Conservation (phyloP, 2,113 vertebrate genomes). For the Neotoma lepida region DNA sequence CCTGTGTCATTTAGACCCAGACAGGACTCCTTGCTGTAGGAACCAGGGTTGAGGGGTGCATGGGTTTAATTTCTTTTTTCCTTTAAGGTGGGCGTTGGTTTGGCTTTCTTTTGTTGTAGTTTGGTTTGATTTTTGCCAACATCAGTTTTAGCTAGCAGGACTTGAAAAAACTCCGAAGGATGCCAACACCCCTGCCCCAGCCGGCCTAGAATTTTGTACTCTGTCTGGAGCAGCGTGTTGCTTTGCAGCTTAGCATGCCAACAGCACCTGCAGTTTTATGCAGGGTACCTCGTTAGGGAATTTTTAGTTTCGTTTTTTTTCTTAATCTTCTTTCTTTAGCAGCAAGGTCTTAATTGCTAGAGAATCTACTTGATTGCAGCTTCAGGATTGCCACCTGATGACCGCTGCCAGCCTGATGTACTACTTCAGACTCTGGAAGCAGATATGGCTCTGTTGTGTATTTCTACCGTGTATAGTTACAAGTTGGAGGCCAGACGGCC, state of each 20-base stretch:
- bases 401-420: constrained; percentile 77
- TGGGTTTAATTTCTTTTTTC: constrained; percentile 51
- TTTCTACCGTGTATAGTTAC: constrained; percentile 79
- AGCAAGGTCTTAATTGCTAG: constrained; percentile 79
- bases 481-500: constrained; percentile 72
- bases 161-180: constrained; percentile 82
- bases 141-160: constrained; percentile 82
- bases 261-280: constrained; percentile 67
- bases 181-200: constrained; percentile 67
- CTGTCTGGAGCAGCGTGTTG: constrained; percentile 74
- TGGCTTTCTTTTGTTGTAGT: constrained; percentile 63
- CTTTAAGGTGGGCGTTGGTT: constrained; percentile 54
- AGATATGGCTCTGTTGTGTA: constrained; percentile 80
- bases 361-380: constrained; percentile 78
- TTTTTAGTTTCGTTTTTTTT: constrained; percentile 29
- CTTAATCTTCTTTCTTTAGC: constrained; percentile 78
- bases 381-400: constrained; percentile 75
- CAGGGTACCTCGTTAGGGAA: constrained; percentile 70
- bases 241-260: constrained; percentile 64
- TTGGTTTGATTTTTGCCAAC: constrained; percentile 74
- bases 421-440: constrained; percentile 82
- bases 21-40: constrained; percentile 68
- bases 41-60: constrained; percentile 24
- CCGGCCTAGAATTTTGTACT: constrained; percentile 72
- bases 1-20: constrained; percentile 60